phyloP scores from a whole-genome alignment of 2,113 vertebrate species.

The Proterorhinus semilunaris region DNA sequence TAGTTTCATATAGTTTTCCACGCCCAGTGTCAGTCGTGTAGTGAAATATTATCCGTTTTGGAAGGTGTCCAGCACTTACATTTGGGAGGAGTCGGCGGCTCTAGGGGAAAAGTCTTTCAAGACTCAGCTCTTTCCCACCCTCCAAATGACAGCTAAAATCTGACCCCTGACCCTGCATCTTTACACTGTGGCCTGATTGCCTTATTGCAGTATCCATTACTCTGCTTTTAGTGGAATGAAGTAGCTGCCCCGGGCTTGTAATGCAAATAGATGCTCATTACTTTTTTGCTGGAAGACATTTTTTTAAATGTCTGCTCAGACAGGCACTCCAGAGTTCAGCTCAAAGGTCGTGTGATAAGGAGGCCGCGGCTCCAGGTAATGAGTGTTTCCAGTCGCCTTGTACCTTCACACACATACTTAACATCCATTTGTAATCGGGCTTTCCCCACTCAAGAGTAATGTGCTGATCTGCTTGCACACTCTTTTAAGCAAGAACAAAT shows the following conservation, averaged over 20 bases:
- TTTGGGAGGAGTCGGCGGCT: slow-evolving; percentile 45
- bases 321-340: slow-evolving; percentile 55
- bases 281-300: slow-evolving; percentile 40
- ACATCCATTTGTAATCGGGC: slow-evolving; percentile 43
- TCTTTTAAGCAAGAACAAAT: slow-evolving; percentile 20
- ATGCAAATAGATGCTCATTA: slow-evolving; percentile 68
- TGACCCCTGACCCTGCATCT: slow-evolving; percentile 46
- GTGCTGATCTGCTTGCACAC: slow-evolving; percentile 21
- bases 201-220: slow-evolving; percentile 58
- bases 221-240: slow-evolving; percentile 59
- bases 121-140: slow-evolving; percentile 62
- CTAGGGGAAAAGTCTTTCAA: slow-evolving; percentile 39
- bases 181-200: slow-evolving; percentile 36
- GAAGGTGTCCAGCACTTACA: slow-evolving; percentile 50
- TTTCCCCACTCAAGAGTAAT: slow-evolving; percentile 36
- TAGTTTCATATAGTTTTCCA: neutral
- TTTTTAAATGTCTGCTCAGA: slow-evolving; percentile 42
- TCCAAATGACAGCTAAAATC: slow-evolving; percentile 48
- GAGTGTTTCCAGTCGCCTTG: slow-evolving; percentile 46
- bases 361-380: slow-evolving; percentile 51
- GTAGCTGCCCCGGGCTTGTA: slow-evolving; percentile 34
- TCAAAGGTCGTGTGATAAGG: slow-evolving; percentile 52
- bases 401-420: slow-evolving; percentile 41
- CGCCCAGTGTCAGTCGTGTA: neutral
- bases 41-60: slow-evolving; percentile 32